phyloP scores from a whole-genome alignment of 2,888 invertebrate species.

The Pantelozetes paolii region DNA sequence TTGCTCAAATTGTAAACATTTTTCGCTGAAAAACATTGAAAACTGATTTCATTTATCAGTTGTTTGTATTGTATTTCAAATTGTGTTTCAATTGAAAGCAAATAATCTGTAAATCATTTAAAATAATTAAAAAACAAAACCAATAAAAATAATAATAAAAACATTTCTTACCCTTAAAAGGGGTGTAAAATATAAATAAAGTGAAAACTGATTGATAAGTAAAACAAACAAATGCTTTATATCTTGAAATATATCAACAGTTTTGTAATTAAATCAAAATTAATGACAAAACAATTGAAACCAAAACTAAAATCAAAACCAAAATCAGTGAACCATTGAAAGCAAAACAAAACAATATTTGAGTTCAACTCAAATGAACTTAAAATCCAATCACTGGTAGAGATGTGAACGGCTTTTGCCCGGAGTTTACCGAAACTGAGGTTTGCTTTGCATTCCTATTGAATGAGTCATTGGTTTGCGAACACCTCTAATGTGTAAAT shows the following conservation, averaged over 20 bases:
- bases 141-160: neutral
- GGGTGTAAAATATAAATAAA: too few relatives aligned
- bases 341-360: neutral
- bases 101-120: too few relatives aligned
- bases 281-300: too few relatives aligned
- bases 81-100: too few relatives aligned
- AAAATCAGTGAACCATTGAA: too few relatives aligned
- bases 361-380: constrained; percentile 32
- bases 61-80: constrained; percentile 8
- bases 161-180: too few relatives aligned
- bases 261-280: too few relatives aligned
- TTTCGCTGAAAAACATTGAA: neutral
- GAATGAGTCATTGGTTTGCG: neutral
- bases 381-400: constrained; percentile 6
- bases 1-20: neutral
- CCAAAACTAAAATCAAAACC: too few relatives aligned
- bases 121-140: neutral
- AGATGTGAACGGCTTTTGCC: neutral
- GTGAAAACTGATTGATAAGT: too few relatives aligned
- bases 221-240: too few relatives aligned
- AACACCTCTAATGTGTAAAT: constrained; percentile 3
- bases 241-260: too few relatives aligned
- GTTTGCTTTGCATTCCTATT: neutral
- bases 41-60: neutral
- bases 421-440: neutral